Percentiles rank a stretch among this genome's conserved stretches.
These are phyloP conservation scores for Pseudopodoces humilis DNA, from an alignment of 2,113 vertebrate genomes.

Conservation along the genomic window DNA sequence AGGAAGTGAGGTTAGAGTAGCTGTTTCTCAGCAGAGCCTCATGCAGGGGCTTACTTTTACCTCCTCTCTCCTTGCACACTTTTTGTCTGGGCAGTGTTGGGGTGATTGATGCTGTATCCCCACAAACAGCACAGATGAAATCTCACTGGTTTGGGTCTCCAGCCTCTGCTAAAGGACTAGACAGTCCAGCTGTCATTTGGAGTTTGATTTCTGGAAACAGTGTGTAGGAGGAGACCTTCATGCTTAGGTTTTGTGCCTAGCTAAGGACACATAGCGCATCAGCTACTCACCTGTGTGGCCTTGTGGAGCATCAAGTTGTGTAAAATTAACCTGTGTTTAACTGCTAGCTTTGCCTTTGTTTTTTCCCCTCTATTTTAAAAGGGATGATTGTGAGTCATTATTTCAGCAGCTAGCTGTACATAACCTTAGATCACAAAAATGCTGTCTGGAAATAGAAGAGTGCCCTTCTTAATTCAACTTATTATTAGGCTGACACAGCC, in stretches of 20 bases:
- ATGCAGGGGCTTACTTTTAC: accelerated
- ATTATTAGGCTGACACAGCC: background rate
- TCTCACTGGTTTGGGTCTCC: background rate
- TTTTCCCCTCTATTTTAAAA: background rate
- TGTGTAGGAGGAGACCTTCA: background rate
- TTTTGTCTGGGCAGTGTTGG: accelerated
- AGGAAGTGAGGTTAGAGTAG: background rate
- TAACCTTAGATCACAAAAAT: background rate
- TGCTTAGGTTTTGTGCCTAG: background rate
- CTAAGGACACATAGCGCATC: background rate
- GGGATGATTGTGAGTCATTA: background rate
- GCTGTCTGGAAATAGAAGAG: background rate
- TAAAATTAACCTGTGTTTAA: background rate
- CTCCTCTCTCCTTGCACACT: background rate
- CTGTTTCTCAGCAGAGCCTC: background rate
- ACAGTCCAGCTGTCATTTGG: background rate
- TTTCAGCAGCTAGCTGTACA: background rate
- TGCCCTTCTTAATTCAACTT: background rate
- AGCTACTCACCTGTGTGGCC: accelerated
- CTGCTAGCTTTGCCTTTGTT: background rate
- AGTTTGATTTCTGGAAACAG: background rate
- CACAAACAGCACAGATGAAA: background rate
- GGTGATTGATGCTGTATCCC: accelerated
- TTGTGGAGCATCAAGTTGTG: background rate
- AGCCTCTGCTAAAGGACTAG: background rate